Evolutionary conservation across 2,888 invertebrate species (phyloP).

Genomic region (Drosophila phalerata): DNA sequence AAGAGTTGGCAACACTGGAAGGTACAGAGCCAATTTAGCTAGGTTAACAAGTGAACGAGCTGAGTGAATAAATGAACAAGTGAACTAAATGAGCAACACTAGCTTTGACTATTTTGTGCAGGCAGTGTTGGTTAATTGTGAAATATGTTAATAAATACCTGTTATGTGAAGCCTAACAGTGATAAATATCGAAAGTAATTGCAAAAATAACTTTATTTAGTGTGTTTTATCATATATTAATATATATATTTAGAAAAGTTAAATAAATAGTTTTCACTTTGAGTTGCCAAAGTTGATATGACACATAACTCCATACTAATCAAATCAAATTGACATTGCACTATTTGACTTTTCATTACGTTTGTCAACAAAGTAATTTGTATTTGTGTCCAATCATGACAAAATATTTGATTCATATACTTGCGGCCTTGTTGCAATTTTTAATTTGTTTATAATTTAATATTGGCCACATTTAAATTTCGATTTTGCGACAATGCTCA

Average conservation of each 20-base stretch:
- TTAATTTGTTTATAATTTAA: background rate
- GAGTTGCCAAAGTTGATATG: background rate
- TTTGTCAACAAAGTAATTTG: background rate
- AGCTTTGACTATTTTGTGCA: conserved; percentile 3
- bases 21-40: too few relatives aligned
- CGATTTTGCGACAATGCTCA: conserved; percentile 8
- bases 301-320: background rate
- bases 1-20: too few relatives aligned
- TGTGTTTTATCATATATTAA: background rate
- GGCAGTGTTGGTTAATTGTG: conserved; percentile 26
- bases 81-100: too few relatives aligned
- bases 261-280: background rate
- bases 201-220: background rate
- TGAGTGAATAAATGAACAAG: too few relatives aligned
- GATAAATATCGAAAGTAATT: background rate
- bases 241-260: background rate
- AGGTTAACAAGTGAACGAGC: too few relatives aligned
- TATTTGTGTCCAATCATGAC: background rate
- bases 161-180: background rate
- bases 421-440: background rate
- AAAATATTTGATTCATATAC: background rate
- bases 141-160: background rate
- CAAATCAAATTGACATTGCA: background rate
- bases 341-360: background rate
- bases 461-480: conserved; percentile 17